Conservation (phyloP, 2,888 invertebrate genomes). For the Drosophila affinis region DNA sequence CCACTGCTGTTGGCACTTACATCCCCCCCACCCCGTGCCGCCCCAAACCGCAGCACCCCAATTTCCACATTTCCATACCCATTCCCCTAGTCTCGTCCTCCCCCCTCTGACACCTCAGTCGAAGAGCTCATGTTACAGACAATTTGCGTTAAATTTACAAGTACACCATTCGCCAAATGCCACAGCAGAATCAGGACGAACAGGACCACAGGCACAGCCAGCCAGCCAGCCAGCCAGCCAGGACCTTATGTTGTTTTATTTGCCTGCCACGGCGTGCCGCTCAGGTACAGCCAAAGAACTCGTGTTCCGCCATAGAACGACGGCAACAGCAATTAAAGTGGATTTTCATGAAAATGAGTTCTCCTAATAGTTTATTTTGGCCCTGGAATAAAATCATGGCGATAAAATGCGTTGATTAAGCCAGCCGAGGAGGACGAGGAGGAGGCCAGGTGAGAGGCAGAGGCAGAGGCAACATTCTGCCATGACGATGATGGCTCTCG, state of each 20-base stretch:
- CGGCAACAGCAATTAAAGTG: constrained; percentile 74
- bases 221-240: constrained; percentile 18
- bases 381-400: constrained; percentile 65
- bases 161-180: constrained; percentile 65
- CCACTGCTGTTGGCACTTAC: constrained; percentile 74
- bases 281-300: constrained; percentile 7
- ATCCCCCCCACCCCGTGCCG: too few relatives aligned
- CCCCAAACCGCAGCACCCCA: constrained; percentile 7
- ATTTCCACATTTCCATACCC: neutral
- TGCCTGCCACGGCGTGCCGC: constrained; percentile 33
- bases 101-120: constrained; percentile 35
- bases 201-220: neutral
- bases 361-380: constrained; percentile 76
- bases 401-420: constrained; percentile 64
- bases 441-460: neutral
- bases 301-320: constrained; percentile 15
- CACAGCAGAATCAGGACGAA: constrained; percentile 29
- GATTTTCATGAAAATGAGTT: constrained; percentile 76
- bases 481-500: constrained; percentile 18
- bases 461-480: constrained; percentile 11
- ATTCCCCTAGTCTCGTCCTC: neutral
- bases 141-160: constrained; percentile 80
- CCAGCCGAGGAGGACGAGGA: neutral
- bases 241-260: constrained; percentile 46
- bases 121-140: constrained; percentile 77